A percentile compares a stretch with the other conserved stretches of the same genome.
Evolutionary conservation across 2,113 vertebrate species (phyloP).

Genomic region (Perca schrenkii): DNA sequence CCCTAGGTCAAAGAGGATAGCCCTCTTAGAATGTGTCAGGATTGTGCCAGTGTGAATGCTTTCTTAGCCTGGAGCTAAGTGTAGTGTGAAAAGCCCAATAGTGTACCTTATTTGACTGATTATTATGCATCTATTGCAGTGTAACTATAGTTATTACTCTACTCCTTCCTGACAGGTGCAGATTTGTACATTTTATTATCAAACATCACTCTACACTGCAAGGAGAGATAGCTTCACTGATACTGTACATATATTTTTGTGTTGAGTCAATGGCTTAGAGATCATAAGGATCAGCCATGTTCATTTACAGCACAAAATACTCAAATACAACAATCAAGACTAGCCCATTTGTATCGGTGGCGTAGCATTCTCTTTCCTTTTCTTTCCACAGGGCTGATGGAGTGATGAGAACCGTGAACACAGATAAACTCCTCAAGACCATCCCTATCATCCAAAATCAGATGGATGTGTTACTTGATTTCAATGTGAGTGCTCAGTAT

Average conservation of each 20-base stretch:
- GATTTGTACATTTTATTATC: no score
- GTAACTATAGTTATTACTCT: neutral
- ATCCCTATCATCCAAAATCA: constrained; percentile 95
- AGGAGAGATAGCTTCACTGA: neutral
- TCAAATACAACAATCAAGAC: neutral
- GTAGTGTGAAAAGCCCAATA: no score
- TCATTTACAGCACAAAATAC: neutral
- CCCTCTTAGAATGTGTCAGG: neutral
- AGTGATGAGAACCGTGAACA: constrained; percentile 96
- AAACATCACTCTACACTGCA: neutral
- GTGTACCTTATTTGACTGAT: neutral
- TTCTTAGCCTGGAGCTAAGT: neutral
- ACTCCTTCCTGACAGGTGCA: accelerated
- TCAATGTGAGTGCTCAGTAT: constrained; percentile 88
- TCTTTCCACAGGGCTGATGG: constrained; percentile 88
- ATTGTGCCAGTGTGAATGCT: neutral
- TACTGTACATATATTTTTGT: neutral
- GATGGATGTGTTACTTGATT: constrained; percentile 95
- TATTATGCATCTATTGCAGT: constrained; percentile 2
- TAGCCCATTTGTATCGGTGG: neutral
- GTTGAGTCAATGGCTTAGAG: neutral
- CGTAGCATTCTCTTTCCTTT: neutral
- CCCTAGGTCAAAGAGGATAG: neutral
- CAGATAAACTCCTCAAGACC: constrained; percentile 95
- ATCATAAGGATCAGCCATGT: neutral